A percentile compares a stretch with the other conserved stretches of the same genome.
phyloP scores from a whole-genome alignment of 2,888 invertebrate genomes.

The Eledone cirrhosa region DNA sequence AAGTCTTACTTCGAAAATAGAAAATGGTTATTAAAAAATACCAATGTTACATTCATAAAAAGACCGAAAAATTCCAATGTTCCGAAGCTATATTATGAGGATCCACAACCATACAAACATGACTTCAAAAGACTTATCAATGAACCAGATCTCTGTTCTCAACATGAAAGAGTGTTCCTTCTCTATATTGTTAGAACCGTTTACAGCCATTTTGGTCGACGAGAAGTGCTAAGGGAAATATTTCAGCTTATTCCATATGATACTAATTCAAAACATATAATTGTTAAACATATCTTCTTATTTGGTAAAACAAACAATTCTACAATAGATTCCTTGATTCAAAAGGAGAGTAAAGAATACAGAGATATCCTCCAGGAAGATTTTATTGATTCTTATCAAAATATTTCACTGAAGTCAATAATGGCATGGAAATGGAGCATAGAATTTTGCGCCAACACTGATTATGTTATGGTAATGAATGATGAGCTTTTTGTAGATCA shows the following conservation, averaged over 20 bases:
- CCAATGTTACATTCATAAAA: background rate
- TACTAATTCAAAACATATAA: background rate
- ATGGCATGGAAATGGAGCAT: conserved; percentile 23
- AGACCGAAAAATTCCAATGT: background rate
- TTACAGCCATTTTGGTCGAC: background rate
- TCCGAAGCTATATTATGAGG: background rate
- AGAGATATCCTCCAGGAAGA: conserved; percentile 16
- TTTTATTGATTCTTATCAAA: background rate
- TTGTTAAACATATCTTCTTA: background rate
- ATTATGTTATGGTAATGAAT: conserved; percentile 13
- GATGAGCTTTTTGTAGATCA: conserved; percentile 18
- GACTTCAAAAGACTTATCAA: background rate
- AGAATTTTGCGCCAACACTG: background rate
- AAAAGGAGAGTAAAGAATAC: background rate
- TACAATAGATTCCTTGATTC: background rate
- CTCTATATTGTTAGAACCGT: background rate
- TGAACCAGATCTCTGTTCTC: background rate
- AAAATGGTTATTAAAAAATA: background rate
- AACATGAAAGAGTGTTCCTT: background rate
- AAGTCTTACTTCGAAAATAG: background rate
- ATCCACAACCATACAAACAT: background rate
- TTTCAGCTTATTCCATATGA: background rate
- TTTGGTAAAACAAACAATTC: background rate
- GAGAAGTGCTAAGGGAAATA: background rate
- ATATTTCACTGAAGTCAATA: background rate